A percentile compares a stretch with the other conserved stretches of the same genome.
phyloP scores from a whole-genome alignment of 2,113 vertebrate genomes.

The Arothron firmamentum region DNA sequence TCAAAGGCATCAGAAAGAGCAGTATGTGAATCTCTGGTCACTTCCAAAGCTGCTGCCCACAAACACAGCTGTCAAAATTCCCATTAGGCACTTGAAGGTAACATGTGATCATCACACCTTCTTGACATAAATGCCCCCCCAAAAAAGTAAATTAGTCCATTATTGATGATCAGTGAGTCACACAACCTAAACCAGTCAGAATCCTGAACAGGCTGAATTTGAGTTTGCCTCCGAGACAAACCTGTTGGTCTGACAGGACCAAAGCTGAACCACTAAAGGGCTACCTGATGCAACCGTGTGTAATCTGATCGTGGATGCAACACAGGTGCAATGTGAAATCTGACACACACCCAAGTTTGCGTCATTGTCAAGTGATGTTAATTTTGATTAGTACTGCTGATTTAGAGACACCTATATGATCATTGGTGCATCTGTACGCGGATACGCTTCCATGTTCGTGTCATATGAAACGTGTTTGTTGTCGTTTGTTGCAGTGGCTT shows the following conservation, averaged over 20 bases:
- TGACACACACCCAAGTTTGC: slow-evolving; percentile 4
- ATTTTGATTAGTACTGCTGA: background rate
- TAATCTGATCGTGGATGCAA: slow-evolving; percentile 7
- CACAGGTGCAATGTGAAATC: background rate
- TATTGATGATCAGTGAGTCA: too few relatives aligned
- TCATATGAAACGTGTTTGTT: too few relatives aligned
- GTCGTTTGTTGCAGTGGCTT: too few relatives aligned
- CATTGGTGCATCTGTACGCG: too few relatives aligned
- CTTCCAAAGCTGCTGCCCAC: slow-evolving; percentile 4
- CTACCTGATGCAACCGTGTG: slow-evolving; percentile 37
- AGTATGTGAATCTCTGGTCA: background rate
- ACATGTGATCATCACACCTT: background rate
- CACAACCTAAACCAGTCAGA: background rate
- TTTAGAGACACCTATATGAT: too few relatives aligned
- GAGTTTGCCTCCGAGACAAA: background rate
- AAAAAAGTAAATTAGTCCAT: too few relatives aligned
- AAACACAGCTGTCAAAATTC: slow-evolving; percentile 45
- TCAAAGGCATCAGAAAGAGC: background rate
- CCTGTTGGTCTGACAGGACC: background rate
- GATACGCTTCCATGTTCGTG: too few relatives aligned
- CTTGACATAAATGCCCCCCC: background rate
- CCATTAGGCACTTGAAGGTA: slow-evolving; percentile 27
- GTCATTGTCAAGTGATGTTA: background rate
- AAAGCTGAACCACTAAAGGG: slow-evolving; percentile 8
- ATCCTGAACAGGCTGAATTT: background rate